Evolutionary conservation across 2,888 invertebrate species (phyloP), one percentile per base, ranked within the genome.

Genomic region (Caenorhabditis auriculariae): DNA sequence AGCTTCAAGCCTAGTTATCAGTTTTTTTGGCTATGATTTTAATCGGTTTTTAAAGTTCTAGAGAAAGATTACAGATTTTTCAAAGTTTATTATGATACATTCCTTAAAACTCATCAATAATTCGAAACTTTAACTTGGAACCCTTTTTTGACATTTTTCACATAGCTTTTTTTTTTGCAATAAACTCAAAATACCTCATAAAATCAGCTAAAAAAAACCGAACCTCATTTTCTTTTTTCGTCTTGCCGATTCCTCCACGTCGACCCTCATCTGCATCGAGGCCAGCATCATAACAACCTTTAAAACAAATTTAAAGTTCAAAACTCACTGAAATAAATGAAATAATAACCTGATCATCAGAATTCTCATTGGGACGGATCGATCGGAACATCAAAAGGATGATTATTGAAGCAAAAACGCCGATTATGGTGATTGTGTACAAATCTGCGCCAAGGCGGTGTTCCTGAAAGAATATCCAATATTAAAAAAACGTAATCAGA

Each of bases 201-300:
- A n/a, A n/a, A n/a, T n/a, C n/a, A n/a, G n/a, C n/a, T n/a, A n/a
- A n/a, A n/a, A n/a, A n/a, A 17, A 19, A 6, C 12, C 43, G 38
- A 27, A 60, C 60, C 48, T 63, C 63, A 59, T 55, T 49, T 63
- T 63, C 19, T 51, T 48, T 38, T 55, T 55, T 28, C 59, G 27
- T 28, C 59, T 19, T n/a, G 54, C 63, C 35, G 54, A 47, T 17
- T 63, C 59, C 19, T 63, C 62, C 27, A 62, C 62, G 47, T 62
- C 62, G 21, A 62, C 62, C 44, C 62, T 28, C 54, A 62, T 58
- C 46, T 62, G 52, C 62, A 62, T 62, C 19, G 62, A 52, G n/a
- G 62, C 46, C 57, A 62, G 38, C 62, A 62, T 62, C n/a, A 58
- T 38, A 47, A 54, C 55, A 35, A 62, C 63, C 61, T 61, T n/a